phyloP scores from a whole-genome alignment of 2,797 vertebrate species.

The Danionella dracula region DNA sequence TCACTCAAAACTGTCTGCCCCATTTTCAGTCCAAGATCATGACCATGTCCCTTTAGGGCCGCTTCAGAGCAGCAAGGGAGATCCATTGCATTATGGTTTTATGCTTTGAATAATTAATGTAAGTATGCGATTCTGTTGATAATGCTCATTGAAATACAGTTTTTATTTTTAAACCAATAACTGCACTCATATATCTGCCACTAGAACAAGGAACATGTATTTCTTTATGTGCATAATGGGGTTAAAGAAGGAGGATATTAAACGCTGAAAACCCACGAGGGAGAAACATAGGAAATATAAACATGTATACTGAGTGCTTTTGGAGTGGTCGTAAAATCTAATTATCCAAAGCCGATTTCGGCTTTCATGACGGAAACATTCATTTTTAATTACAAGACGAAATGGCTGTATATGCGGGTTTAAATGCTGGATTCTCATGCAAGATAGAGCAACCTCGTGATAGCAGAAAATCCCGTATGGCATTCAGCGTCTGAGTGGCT shows the following conservation, averaged over 20 bases:
- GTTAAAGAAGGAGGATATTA: background rate
- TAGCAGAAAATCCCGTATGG: slow-evolving; percentile 1
- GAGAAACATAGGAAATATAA: background rate
- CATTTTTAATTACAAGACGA: slow-evolving; percentile 36
- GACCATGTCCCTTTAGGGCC: slow-evolving; percentile 34
- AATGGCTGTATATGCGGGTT: slow-evolving; percentile 25
- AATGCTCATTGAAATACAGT: background rate
- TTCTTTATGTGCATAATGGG: background rate
- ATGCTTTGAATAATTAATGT: slow-evolving; percentile 8
- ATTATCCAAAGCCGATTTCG: slow-evolving; percentile 2
- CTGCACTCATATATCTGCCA: background rate
- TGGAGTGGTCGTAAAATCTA: slow-evolving; percentile 7
- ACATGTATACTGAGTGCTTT: slow-evolving; percentile 1
- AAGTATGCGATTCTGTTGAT: background rate
- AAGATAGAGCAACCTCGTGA: background rate
- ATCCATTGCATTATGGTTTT: background rate
- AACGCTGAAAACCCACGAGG: background rate
- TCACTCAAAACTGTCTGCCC: slow-evolving; percentile 35
- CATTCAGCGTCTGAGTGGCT: background rate
- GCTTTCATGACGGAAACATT: slow-evolving; percentile 24
- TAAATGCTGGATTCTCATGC: slow-evolving; percentile 10
- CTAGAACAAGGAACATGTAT: background rate
- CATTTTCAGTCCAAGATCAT: slow-evolving; percentile 34
- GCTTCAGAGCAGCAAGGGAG: slow-evolving; percentile 25
- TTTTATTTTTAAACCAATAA: slow-evolving; percentile 1